Base-by-base conservation (phyloP, 2,888 invertebrate genomes). In the Cheilosia scutellata region DNA sequence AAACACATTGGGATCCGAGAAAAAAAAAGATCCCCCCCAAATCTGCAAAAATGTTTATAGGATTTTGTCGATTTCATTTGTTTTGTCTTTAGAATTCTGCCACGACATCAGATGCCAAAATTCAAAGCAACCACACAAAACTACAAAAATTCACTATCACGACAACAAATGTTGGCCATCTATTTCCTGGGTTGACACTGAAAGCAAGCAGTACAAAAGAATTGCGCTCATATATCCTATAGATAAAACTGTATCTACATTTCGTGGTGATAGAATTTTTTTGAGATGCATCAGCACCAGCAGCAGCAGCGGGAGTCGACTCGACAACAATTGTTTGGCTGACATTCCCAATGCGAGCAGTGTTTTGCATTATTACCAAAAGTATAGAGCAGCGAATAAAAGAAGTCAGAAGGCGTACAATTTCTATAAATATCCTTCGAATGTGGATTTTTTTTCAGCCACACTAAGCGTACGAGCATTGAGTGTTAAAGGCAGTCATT, bases 121-220 rank as follows among this genome's bases (percentile, higher is more conserved):
- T 65, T n/a, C 44, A 65, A 75, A 16, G 65, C 55, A 44, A 47
- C 16, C 27, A 11, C 47, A 51, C 60, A 42, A 71, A 49, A 27
- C 37, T 40, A 47, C 16, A 42, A 55, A 20, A 58, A 44, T 44
- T n/a, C 27, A 42, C 20, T 16, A 58, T 29, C 13, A 62, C 40
- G 31, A 44, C 29, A 40, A 37, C 62, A 27, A 72, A 62, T 62
- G 62, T 72, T 74, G 72, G 77, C 72, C 77, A 83, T 83, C 27
- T 72, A 83, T 83, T 83, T 77, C 82, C 77, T 77, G 55, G 58
- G 72, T 77, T 83, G 77, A 77, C 77, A 77, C 72, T 77, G 82
- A 83, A 83, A 62, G 37, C 20, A 55, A 66, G 49, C 37, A 74
- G 13, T 13, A 75, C 55, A 65, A 75, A 63, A 27, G 44, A 9